phyloP scores from a whole-genome alignment of 1,140 invertebrate species.

The Schlechtendalia chinensis region DNA sequence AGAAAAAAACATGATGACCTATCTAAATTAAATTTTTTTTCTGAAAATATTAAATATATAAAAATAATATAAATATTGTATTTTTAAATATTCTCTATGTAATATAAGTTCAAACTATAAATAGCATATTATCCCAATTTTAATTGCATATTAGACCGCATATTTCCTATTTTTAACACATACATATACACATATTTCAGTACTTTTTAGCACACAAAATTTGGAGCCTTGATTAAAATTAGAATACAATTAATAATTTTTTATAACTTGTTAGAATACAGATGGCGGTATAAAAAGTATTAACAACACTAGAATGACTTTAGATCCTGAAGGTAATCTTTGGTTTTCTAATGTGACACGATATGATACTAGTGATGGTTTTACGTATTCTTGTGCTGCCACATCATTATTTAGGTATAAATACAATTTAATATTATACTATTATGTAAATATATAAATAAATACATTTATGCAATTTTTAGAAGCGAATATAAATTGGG shows the following conservation, averaged over 20 bases:
- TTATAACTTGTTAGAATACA: constrained; percentile 58
- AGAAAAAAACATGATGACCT: no score
- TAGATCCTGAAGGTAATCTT: constrained; percentile 89
- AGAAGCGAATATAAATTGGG: constrained; percentile 89
- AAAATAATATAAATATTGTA: no score
- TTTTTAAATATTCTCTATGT: no score
- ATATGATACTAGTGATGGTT: constrained; percentile 76
- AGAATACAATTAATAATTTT: neutral
- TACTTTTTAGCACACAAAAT: no score
- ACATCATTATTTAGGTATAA: constrained; percentile 70
- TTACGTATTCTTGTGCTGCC: constrained; percentile 84
- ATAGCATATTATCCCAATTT: no score
- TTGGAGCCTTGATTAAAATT: no score
- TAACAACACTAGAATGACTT: constrained; percentile 88
- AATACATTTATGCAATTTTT: constrained; percentile 8
- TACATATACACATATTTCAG: no score
- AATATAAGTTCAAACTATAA: no score
- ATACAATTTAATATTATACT: neutral
- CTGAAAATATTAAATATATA: no score
- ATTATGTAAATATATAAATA: neutral
- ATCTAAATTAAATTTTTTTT: no score
- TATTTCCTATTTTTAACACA: no score
- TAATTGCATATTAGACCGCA: no score
- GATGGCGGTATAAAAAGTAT: constrained; percentile 80
- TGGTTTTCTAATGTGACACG: constrained; percentile 93